Conservation (phyloP, 2,797 vertebrate genomes). For the Myioborus melanocephalus region DNA sequence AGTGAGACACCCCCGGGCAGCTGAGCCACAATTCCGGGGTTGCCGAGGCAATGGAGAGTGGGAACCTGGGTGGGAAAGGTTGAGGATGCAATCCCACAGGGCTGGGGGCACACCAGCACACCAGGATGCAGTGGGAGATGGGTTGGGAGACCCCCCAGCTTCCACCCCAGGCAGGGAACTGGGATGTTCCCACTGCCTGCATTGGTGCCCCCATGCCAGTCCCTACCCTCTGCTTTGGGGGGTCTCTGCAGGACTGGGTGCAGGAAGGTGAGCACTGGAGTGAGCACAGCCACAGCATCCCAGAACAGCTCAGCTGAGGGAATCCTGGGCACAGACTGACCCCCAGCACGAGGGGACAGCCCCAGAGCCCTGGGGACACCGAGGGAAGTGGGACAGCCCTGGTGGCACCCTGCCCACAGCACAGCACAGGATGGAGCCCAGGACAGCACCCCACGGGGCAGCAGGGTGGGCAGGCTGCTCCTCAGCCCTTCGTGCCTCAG, state of each 20-base stretch:
- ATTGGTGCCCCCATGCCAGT: not conserved
- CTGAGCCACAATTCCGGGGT: not conserved
- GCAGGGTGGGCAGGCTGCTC: not conserved
- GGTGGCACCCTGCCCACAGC: rapidly evolving
- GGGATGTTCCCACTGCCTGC: not conserved
- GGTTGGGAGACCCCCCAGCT: rapidly evolving
- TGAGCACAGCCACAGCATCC: rapidly evolving
- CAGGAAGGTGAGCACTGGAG: rapidly evolving
- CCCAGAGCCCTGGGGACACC: not conserved
- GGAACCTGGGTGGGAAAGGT: slow-evolving; percentile 24
- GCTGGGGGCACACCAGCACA: not conserved
- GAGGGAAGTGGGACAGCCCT: rapidly evolving
- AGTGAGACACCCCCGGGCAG: not conserved
- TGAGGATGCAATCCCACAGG: not conserved
- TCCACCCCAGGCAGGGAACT: not conserved
- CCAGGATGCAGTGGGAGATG: rapidly evolving
- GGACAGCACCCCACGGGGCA: not conserved
- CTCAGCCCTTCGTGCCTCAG: not conserved
- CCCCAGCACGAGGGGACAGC: not conserved
- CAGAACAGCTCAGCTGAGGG: not conserved
- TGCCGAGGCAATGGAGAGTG: slow-evolving; percentile 58
- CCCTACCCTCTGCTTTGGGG: not conserved
- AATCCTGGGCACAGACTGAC: not conserved
- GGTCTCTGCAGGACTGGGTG: not conserved
- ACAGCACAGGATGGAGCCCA: not conserved